phyloP scores from a whole-genome alignment of 2,888 invertebrate genomes.

The Operophtera brumata region DNA sequence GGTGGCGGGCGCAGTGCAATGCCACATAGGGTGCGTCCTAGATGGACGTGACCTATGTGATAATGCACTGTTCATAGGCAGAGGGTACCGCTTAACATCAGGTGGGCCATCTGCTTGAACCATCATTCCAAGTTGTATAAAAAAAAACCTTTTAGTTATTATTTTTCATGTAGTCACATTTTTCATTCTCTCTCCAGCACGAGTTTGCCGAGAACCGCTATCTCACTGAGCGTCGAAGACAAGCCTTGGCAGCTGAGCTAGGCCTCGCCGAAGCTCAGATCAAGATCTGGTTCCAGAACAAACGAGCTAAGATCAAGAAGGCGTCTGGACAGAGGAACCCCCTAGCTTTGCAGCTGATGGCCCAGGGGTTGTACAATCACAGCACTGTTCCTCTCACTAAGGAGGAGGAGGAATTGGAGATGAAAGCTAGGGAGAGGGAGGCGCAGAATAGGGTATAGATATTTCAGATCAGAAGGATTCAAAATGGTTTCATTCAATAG shows the following conservation, averaged over 20 bases:
- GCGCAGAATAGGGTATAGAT: constrained; percentile 59
- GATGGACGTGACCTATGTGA: too few relatives aligned
- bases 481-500: too few relatives aligned
- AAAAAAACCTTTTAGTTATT: neutral
- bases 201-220: constrained; percentile 97
- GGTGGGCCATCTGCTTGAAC: too few relatives aligned
- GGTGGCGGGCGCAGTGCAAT: too few relatives aligned
- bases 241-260: constrained; percentile 93
- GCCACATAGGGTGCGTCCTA: too few relatives aligned
- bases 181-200: constrained; percentile 68
- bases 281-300: constrained; percentile 99
- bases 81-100: too few relatives aligned
- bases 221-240: constrained; percentile 94
- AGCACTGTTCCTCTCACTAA: constrained; percentile 82
- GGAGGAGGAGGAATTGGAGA: constrained; percentile 86
- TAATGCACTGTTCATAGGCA: too few relatives aligned
- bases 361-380: constrained; percentile 96
- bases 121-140: too few relatives aligned
- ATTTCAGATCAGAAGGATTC: too few relatives aligned
- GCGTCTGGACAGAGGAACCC: constrained; percentile 91
- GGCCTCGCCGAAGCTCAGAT: constrained; percentile 98
- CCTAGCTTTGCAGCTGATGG: constrained; percentile 94
- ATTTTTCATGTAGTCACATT: too few relatives aligned
- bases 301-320: constrained; percentile 98
- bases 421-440: constrained; percentile 69